Conservation (phyloP, 2,888 invertebrate genomes). For the Crocallis elinguaria region DNA sequence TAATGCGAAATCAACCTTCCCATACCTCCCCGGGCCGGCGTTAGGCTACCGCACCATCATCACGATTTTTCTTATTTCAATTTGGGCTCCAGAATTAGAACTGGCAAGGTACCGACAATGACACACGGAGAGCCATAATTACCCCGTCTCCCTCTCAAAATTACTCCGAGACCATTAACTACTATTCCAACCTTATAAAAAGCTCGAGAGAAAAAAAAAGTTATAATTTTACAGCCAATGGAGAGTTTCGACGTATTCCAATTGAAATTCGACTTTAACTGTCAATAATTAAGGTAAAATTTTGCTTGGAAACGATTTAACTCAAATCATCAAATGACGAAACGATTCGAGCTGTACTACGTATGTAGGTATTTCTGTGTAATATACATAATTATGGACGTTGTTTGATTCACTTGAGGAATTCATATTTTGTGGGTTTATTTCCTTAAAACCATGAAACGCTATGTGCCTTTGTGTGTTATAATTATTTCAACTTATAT, state of each 20-base stretch:
- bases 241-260: constrained; percentile 11
- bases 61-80: constrained; percentile 23
- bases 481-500: too few species aligned
- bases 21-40: constrained; percentile 4
- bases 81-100: constrained; percentile 44
- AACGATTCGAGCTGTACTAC: constrained; percentile 30
- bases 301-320: constrained; percentile 21
- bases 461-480: too few species aligned
- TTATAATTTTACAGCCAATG: constrained; percentile 67
- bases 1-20: constrained; percentile 14
- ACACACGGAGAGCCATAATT: constrained; percentile 78
- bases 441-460: constrained; percentile 17
- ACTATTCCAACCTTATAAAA: constrained; percentile 77
- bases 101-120: constrained; percentile 69
- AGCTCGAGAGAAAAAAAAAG: constrained; percentile 61
- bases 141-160: constrained; percentile 70
- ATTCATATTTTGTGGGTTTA: constrained; percentile 27
- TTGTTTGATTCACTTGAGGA: constrained; percentile 32
- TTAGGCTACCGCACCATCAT: constrained; percentile 16
- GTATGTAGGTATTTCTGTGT: constrained; percentile 37
- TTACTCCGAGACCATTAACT: constrained; percentile 75
- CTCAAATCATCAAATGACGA: constrained; percentile 33
- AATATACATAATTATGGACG: constrained; percentile 41
- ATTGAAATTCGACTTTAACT: constrained; percentile 22
- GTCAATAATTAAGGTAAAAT: constrained; percentile 8